phyloP scores from a whole-genome alignment of 2,797 vertebrate species.

The Alca torda region DNA sequence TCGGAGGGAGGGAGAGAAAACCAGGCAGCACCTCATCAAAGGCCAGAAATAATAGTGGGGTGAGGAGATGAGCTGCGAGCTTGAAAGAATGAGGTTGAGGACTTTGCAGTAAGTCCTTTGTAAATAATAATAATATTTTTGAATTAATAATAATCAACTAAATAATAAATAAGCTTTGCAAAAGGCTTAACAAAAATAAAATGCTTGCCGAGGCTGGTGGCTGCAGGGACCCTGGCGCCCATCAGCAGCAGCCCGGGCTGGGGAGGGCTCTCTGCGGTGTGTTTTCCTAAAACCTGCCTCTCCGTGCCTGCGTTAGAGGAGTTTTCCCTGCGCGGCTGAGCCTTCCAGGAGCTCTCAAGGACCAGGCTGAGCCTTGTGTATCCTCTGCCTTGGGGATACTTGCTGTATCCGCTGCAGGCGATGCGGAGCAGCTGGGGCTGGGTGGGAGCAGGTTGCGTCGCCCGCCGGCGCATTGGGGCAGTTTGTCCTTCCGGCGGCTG shows the following conservation, averaged over 20 bases:
- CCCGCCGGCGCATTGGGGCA: fast-evolving
- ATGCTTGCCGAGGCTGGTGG: background rate
- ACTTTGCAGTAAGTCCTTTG: background rate
- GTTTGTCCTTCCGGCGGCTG: fast-evolving
- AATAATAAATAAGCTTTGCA: background rate
- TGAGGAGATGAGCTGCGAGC: background rate
- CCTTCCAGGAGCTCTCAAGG: background rate
- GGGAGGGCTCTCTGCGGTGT: background rate
- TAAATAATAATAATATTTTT: background rate
- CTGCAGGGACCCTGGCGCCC: background rate
- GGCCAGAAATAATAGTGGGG: background rate
- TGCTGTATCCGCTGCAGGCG: fast-evolving
- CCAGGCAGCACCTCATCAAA: background rate
- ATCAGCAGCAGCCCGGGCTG: background rate
- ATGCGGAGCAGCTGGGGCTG: background rate
- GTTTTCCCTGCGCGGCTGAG: background rate
- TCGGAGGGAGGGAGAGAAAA: background rate
- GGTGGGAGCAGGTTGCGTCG: background rate
- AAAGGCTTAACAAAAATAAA: background rate
- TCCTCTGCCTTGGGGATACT: background rate
- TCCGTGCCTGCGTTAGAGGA: background rate
- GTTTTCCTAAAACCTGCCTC: background rate
- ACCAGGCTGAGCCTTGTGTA: background rate
- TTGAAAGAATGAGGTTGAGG: background rate
- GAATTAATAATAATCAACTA: background rate